Evolutionary conservation across 2,113 vertebrate genomes (phyloP).

Genomic region (Ornithorhynchus anatinus): DNA sequence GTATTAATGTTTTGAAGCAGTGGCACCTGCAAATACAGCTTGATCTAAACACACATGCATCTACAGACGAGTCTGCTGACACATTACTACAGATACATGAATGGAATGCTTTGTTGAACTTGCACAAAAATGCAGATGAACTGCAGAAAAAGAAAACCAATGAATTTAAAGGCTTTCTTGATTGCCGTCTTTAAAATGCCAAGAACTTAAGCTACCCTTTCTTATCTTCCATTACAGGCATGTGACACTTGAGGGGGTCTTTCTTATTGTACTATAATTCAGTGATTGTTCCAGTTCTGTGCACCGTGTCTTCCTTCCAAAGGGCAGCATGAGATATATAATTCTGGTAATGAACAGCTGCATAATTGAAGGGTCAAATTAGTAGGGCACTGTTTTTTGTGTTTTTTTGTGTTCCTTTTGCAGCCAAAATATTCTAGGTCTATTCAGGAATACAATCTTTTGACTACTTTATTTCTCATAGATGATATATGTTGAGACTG

Average conservation of each 20-base stretch:
- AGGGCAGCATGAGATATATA: slow-evolving; percentile 73
- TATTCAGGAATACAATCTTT: slow-evolving; percentile 65
- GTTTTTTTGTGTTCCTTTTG: slow-evolving; percentile 70
- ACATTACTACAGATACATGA: slow-evolving; percentile 65
- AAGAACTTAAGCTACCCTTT: slow-evolving; percentile 78
- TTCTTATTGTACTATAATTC: slow-evolving; percentile 79
- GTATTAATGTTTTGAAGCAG: slow-evolving; percentile 52
- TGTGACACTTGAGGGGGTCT: slow-evolving; percentile 74
- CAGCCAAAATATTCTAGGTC: slow-evolving; percentile 65
- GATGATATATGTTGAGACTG: slow-evolving; percentile 67
- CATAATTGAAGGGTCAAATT: slow-evolving; percentile 72
- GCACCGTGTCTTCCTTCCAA: slow-evolving; percentile 70
- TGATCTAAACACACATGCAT: slow-evolving; percentile 66
- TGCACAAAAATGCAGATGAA: slow-evolving; percentile 76
- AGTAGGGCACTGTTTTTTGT: slow-evolving; percentile 61
- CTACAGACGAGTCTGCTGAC: slow-evolving; percentile 36
- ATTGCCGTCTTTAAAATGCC: slow-evolving; percentile 80
- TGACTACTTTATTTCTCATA: slow-evolving; percentile 60
- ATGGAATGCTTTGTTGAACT: slow-evolving; percentile 74
- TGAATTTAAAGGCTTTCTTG: slow-evolving; percentile 75
- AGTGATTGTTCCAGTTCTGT: slow-evolving; percentile 75
- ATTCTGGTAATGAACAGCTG: slow-evolving; percentile 77
- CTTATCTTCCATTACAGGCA: slow-evolving; percentile 73
- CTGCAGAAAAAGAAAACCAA: slow-evolving; percentile 56
- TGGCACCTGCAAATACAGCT: slow-evolving; percentile 67